These are phyloP conservation scores for Mormyrus hasselquistii DNA, from an alignment of 2,797 vertebrate species.

Conservation along the genomic window DNA sequence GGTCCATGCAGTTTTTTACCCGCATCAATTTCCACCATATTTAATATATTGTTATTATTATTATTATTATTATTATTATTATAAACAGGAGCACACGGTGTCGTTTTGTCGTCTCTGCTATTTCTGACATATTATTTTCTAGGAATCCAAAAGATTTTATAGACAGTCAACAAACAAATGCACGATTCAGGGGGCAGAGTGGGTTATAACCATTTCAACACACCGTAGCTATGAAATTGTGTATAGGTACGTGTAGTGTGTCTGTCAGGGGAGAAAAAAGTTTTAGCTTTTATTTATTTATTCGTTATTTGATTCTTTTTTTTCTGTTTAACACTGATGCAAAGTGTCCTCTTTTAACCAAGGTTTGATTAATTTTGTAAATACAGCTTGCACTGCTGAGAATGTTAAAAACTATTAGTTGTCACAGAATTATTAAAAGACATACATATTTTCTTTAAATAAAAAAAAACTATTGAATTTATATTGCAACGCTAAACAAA, in stretches of 20 bases:
- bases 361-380: neutral
- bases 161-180: neutral
- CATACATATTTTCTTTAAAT: slow-evolving; percentile 22
- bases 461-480: slow-evolving; percentile 46
- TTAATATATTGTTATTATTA: neutral
- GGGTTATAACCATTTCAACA: neutral
- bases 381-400: neutral
- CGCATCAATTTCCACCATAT: neutral
- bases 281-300: neutral
- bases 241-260: neutral
- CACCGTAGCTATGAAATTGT: neutral
- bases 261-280: neutral
- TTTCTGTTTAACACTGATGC: neutral
- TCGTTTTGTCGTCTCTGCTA: neutral
- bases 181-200: neutral
- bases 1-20: neutral
- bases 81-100: neutral
- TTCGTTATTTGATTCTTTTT: neutral
- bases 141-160: neutral
- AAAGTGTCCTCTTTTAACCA: neutral
- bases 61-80: neutral
- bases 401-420: neutral
- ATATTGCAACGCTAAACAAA: slow-evolving; percentile 28
- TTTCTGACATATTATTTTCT: neutral
- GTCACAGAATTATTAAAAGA: slow-evolving; percentile 23